Evolutionary conservation across 2,797 vertebrate genomes (phyloP).

Genomic region (Enteromius viviparus): DNA sequence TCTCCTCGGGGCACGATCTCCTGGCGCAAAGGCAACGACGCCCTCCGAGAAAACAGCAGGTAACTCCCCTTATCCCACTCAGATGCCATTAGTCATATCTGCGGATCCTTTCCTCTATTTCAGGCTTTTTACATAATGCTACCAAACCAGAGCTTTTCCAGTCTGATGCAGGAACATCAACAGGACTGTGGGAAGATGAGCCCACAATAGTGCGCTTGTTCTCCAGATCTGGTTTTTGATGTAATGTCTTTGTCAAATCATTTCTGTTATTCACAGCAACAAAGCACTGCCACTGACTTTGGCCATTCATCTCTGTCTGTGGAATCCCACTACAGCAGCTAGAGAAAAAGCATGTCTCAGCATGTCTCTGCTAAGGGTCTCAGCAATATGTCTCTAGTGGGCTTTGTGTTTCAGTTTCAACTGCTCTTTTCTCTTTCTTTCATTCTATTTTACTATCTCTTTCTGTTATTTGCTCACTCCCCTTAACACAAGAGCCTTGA

Average conservation of each 20-base stretch:
- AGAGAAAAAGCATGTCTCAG: conserved; percentile 46
- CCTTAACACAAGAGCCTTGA: conserved; percentile 13
- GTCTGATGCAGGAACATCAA: conserved; percentile 49
- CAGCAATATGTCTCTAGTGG: conserved; percentile 36
- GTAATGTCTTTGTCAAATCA: conserved; percentile 51
- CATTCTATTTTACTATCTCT: conserved; percentile 36
- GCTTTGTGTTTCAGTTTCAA: conserved; percentile 41
- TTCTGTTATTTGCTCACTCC: conserved; percentile 29
- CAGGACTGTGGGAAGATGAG: conserved; percentile 17
- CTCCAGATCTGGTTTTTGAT: conserved; percentile 41
- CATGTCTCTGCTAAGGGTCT: conserved; percentile 49
- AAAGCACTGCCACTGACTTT: conserved; percentile 42
- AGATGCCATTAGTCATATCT: conserved; percentile 15
- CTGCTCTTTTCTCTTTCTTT: conserved; percentile 7
- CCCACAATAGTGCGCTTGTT: conserved; percentile 30
- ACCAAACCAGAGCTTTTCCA: conserved; percentile 18
- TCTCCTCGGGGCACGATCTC: conserved; percentile 91
- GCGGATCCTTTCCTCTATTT: conserved; percentile 1
- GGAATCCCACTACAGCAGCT: conserved; percentile 23
- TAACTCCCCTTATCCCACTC: conserved; percentile 67
- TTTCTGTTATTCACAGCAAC: conserved; percentile 56
- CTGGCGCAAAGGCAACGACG: conserved; percentile 91
- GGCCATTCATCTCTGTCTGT: conserved; percentile 56
- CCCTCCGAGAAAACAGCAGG: conserved; percentile 86
- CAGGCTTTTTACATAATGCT: conserved; percentile 6